Base-by-base conservation (phyloP, 2,888 invertebrate genomes). In the Ypsolopha scabrella region DNA sequence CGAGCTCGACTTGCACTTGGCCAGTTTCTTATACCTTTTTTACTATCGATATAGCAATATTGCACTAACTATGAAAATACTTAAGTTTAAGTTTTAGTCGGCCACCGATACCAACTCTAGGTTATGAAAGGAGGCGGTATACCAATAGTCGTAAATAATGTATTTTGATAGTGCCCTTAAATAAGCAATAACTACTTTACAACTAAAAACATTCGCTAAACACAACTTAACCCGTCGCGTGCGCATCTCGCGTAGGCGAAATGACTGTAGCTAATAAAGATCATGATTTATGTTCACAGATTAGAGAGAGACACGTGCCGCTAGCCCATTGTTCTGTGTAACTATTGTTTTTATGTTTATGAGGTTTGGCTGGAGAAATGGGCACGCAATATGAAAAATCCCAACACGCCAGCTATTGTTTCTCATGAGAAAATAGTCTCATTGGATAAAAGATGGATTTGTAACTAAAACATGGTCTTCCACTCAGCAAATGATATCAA, bases 211-310 rank as follows among this genome's bases (percentile, higher is more conserved):
- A 14, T 13, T 24, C 14, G 43, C 13, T 14, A 43, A 24, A 24
- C 24, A 24, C 24, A 24, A 24, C 2, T 24, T 24, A 4, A 24
- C 24, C 24, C 24, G 39, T 39, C 10, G 39, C 39, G 10, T 39
- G 39, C 39, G 39, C 39, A 39, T 39, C 39, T 9, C 11, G 11
- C 53, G 36, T 51, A 48, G 51, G 53, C 51, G 39, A 44, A 43
- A 43, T 41, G 35, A 24, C 48, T 48, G 48, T 33, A 36, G 50
- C 51, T 52, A 53, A 50, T 54, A 53, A 53, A 55, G 44, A 45
- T 44, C 50, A 44, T 55, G 55, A 55, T 55, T 55, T 55, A 55
- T 48, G n/a, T 37, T 38, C 33, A 49, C 14, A 51, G 50, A 55
- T 53, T 55, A 53, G 53, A 47, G 45, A 45, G 51, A 11, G 41